Conservation (phyloP, 2,797 vertebrate species). For the Jordanella pulchra region DNA sequence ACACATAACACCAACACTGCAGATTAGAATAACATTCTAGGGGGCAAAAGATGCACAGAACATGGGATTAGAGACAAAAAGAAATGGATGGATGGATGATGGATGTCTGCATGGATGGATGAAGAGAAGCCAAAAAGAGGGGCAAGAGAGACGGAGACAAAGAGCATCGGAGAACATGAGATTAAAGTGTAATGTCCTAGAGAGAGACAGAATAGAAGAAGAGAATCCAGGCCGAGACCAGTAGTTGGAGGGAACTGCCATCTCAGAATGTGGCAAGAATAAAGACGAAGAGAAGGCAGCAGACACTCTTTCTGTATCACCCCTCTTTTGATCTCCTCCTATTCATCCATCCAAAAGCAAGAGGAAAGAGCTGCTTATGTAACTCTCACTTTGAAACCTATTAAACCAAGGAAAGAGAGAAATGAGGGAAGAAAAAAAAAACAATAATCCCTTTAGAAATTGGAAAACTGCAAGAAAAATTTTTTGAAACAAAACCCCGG, state of each 20-base stretch:
- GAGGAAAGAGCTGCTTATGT: slow-evolving; percentile 63
- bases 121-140: neutral
- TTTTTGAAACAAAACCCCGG: slow-evolving; percentile 20
- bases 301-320: slow-evolving; percentile 63
- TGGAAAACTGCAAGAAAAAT: slow-evolving; percentile 32
- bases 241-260: slow-evolving; percentile 64
- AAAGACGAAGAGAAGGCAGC: slow-evolving; percentile 68
- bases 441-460: slow-evolving; percentile 42
- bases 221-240: slow-evolving; percentile 66
- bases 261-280: slow-evolving; percentile 72
- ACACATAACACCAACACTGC: slow-evolving; percentile 41
- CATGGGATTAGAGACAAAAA: slow-evolving; percentile 69
- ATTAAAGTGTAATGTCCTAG: slow-evolving; percentile 75
- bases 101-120: slow-evolving; percentile 34
- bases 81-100: slow-evolving; percentile 47
- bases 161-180: slow-evolving; percentile 62
- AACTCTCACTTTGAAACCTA: slow-evolving; percentile 61
- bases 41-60: slow-evolving; percentile 55
- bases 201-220: slow-evolving; percentile 60
- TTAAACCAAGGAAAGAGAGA: slow-evolving; percentile 36
- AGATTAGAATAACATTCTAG: slow-evolving; percentile 72
- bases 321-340: slow-evolving; percentile 72
- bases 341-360: slow-evolving; percentile 61
- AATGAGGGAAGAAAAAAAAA: neutral
- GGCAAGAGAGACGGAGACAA: slow-evolving; percentile 25